Conservation (phyloP, 2,888 invertebrate species). For the Crepidodera aurea region DNA sequence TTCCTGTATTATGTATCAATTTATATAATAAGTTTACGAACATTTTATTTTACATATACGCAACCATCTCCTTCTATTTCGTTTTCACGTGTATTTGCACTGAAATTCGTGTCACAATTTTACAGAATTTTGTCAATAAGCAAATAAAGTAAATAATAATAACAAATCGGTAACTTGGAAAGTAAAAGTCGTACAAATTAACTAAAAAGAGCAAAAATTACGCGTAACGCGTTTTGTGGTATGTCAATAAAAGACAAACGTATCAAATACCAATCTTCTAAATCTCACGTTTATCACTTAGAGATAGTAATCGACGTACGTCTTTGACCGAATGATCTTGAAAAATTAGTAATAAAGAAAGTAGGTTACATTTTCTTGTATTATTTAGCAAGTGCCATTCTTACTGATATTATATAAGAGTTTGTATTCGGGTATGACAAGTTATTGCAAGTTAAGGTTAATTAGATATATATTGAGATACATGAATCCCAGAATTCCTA, state of each 20-base stretch:
- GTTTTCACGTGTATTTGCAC: no score
- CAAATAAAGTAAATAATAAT: not conserved
- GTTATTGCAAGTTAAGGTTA: conserved; percentile 13
- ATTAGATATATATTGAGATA: not conserved
- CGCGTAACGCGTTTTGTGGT: not conserved
- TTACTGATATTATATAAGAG: conserved; percentile 3
- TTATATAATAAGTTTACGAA: no score
- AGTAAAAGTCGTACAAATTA: conserved; percentile 12
- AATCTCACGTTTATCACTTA: not conserved
- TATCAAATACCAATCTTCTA: not conserved
- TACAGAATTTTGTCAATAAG: not conserved
- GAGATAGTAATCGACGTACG: not conserved
- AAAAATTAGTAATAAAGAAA: conserved; percentile 25
- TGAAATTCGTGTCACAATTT: not conserved
- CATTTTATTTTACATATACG: no score
- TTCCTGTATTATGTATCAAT: no score
- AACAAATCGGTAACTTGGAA: not conserved
- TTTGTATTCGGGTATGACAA: conserved; percentile 5
- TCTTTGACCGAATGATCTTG: conserved; percentile 14
- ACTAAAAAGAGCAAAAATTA: not conserved
- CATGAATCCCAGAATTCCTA: no score
- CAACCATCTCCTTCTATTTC: no score
- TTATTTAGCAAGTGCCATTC: conserved; percentile 18
- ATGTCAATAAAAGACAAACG: not conserved
- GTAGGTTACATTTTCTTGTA: conserved; percentile 31